These are phyloP conservation scores for cattle (Bos taurus) DNA, from an alignment of 2,113 vertebrate genomes.

Conservation along the genomic window DNA sequence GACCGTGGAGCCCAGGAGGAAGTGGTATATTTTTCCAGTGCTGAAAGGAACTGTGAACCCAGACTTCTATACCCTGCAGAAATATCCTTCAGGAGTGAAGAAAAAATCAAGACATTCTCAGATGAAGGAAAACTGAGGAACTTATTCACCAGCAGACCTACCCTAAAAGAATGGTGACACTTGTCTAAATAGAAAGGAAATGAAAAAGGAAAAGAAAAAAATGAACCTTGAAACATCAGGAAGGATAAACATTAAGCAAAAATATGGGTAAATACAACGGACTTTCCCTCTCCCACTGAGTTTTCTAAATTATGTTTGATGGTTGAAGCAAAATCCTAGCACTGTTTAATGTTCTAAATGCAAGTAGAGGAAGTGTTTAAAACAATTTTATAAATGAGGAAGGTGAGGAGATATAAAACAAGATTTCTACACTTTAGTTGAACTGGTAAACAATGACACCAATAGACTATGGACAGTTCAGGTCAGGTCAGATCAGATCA, in stretches of 20 bases:
- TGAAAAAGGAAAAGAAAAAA: background rate
- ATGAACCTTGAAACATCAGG: background rate
- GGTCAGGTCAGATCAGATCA: no score
- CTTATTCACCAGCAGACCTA: background rate
- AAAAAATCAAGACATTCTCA: background rate
- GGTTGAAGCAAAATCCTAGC: background rate
- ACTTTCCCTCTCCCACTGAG: background rate
- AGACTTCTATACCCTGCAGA: background rate
- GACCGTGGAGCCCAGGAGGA: background rate
- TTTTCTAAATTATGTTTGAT: background rate
- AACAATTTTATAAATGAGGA: background rate
- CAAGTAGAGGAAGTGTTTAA: background rate
- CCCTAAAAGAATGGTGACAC: background rate
- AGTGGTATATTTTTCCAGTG: background rate
- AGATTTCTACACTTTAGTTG: background rate
- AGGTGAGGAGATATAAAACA: background rate
- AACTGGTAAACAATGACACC: background rate
- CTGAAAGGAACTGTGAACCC: background rate
- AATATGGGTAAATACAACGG: background rate
- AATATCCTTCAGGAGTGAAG: background rate
- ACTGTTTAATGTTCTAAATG: background rate
- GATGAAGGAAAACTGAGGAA: background rate
- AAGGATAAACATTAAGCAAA: background rate
- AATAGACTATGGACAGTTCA: background rate
- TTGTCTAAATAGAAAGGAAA: background rate